Conservation (phyloP, 2,888 invertebrate species). For the Noctua janthina region DNA sequence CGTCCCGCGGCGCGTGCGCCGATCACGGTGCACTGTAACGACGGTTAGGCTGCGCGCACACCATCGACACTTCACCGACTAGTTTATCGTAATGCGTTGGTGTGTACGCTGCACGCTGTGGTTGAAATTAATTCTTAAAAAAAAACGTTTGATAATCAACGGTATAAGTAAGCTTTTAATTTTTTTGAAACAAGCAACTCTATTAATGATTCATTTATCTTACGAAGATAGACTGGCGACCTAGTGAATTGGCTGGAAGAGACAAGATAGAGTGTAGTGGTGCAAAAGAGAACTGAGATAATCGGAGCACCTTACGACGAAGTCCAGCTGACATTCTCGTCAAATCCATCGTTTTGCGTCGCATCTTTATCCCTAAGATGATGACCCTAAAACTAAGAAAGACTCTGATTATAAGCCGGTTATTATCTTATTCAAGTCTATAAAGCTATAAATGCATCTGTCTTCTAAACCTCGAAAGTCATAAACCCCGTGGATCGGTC, state of each 20-base stretch:
- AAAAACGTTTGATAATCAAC: background rate
- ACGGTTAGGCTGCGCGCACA: slow-evolving; percentile 43
- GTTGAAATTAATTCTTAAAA: background rate
- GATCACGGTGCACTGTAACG: slow-evolving; percentile 49
- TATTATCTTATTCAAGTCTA: background rate
- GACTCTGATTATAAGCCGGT: background rate
- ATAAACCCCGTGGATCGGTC: background rate
- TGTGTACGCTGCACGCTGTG: background rate
- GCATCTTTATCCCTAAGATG: background rate
- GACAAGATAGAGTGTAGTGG: background rate
- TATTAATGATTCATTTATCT: background rate
- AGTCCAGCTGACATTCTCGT: background rate
- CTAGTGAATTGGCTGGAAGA: background rate
- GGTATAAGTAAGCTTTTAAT: background rate
- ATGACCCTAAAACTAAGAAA: background rate
- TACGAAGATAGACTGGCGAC: background rate
- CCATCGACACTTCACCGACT: slow-evolving; percentile 48
- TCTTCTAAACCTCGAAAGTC: background rate
- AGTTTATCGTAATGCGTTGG: slow-evolving; percentile 5
- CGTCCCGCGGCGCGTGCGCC: slow-evolving; percentile 64
- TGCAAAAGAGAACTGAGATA: background rate
- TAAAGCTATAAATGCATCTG: background rate
- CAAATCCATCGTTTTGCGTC: background rate
- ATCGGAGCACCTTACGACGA: background rate
- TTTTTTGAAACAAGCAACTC: background rate